phyloP scores from a whole-genome alignment of 2,113 vertebrate genomes.

The Grammomys surdaster region DNA sequence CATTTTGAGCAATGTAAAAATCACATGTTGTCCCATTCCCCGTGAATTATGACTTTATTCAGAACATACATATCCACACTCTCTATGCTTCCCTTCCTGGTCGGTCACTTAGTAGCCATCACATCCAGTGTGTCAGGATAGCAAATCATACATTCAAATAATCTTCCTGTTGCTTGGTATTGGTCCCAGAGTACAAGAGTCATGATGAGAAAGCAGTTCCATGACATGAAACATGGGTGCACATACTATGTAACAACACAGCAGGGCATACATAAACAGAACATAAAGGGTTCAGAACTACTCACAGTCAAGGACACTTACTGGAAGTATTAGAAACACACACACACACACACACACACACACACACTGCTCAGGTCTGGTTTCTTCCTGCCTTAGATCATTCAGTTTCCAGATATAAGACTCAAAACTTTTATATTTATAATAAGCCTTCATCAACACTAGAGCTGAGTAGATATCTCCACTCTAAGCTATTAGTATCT shows the following conservation, averaged over 20 bases:
- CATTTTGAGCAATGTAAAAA: neutral
- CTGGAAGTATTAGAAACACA: neutral
- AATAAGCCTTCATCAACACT: too few species aligned
- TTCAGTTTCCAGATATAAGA: too few species aligned
- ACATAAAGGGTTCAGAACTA: neutral
- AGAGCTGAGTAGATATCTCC: too few species aligned
- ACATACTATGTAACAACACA: neutral
- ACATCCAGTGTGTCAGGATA: neutral
- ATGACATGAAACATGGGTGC: neutral
- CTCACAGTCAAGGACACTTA: too few species aligned
- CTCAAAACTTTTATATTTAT: too few species aligned
- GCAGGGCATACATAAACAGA: neutral
- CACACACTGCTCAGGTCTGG: too few species aligned
- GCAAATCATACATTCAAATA: neutral
- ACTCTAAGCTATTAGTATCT: too few species aligned
- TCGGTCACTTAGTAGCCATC: too few species aligned
- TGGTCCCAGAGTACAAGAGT: neutral
- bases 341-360: neutral
- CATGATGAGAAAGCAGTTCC: neutral
- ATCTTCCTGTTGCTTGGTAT: neutral
- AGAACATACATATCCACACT: neutral
- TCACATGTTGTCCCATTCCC: neutral
- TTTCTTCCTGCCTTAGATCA: too few species aligned
- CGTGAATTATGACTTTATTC: neutral
- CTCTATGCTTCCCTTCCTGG: too few species aligned